A percentile compares a stretch with the other conserved stretches of the same genome.
phyloP scores from a whole-genome alignment of 2,797 vertebrate species.

The Sebastes elongatus region DNA sequence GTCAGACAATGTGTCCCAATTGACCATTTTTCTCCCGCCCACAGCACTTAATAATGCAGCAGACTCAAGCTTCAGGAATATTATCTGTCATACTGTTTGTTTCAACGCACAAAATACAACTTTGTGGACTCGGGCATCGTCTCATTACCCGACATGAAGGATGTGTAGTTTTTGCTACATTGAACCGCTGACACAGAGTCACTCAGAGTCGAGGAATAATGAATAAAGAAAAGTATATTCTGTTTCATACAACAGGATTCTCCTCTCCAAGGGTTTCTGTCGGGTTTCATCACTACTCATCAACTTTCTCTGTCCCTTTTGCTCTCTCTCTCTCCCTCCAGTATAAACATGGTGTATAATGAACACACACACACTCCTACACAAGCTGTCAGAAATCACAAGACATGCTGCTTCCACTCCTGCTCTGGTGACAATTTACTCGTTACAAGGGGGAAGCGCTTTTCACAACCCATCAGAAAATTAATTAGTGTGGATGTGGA shows the following conservation, averaged over 20 bases:
- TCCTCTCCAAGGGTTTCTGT: slow-evolving; percentile 35
- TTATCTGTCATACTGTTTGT: neutral
- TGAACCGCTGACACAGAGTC: slow-evolving; percentile 20
- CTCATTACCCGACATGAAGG: slow-evolving; percentile 21
- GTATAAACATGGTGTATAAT: slow-evolving; percentile 13
- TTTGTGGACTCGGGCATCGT: neutral
- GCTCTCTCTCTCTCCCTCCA: neutral
- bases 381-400: slow-evolving; percentile 47
- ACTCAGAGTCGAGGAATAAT: neutral
- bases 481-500: slow-evolving; percentile 39
- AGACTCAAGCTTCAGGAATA: neutral
- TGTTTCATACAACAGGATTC: slow-evolving; percentile 21
- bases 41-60: neutral
- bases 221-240: slow-evolving; percentile 25
- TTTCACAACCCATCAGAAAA: slow-evolving; percentile 49
- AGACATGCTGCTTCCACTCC: slow-evolving; percentile 30
- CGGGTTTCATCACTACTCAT: slow-evolving; percentile 62
- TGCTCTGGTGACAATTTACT: slow-evolving; percentile 43
- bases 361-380: slow-evolving; percentile 19
- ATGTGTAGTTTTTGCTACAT: neutral
- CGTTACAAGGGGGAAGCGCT: neutral
- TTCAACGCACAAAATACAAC: neutral
- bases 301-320: slow-evolving; percentile 24
- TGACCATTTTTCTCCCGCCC: neutral
- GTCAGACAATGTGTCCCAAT: slow-evolving; percentile 24